Evolutionary conservation across 2,888 invertebrate species (phyloP), one percentile per base, ranked within the genome.

Genomic region (Vanessa cardui): DNA sequence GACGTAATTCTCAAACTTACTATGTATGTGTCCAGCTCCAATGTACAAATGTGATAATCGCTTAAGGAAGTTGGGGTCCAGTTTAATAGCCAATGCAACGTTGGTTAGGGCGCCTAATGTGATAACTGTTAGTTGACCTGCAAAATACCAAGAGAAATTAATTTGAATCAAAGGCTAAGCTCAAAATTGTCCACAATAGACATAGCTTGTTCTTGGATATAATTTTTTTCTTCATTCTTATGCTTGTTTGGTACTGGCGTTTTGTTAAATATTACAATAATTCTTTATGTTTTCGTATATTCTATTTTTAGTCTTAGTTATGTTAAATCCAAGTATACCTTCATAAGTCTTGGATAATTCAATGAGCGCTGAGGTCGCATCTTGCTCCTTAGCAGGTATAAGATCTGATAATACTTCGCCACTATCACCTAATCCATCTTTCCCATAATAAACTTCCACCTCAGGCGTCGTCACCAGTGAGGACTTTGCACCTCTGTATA

Each of bases 81-180:
- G 82, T 76, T 95, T 94, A 6, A 96, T 91, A 3, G 96, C 95
- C 72, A 97, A 79, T 0, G 97, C 98, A 54, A 97, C 87, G 78
- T 97, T 98, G 0, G 97, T 97, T 21, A 98, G 83, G 0, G 97
- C 95, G 0, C 96, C 97, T 26, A 97, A 82, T 45, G 95, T 94
- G 15, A 96, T 88, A 6, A 96, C 80, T 0, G 94, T 94, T 21
- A 96, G 86, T 78, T 95, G 83, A 68, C 93, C 94, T 84, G 93
- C 81, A 86, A 93, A 12, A 12, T 5, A 44, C 1, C 0, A 5
- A 26, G 26, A 26, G 26, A 26, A 26, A 5, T 26, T 26, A 5
- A 26, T 26, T 26, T 26, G 4, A 26, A 26, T 26, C 26, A 26
- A 26, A 26, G 26, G 26, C 5, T 26, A 26, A 26, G 26, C 26